These are phyloP conservation scores for Sycophaga agraensis DNA, from an alignment of 1,140 invertebrate genomes.

Conservation along the genomic window DNA sequence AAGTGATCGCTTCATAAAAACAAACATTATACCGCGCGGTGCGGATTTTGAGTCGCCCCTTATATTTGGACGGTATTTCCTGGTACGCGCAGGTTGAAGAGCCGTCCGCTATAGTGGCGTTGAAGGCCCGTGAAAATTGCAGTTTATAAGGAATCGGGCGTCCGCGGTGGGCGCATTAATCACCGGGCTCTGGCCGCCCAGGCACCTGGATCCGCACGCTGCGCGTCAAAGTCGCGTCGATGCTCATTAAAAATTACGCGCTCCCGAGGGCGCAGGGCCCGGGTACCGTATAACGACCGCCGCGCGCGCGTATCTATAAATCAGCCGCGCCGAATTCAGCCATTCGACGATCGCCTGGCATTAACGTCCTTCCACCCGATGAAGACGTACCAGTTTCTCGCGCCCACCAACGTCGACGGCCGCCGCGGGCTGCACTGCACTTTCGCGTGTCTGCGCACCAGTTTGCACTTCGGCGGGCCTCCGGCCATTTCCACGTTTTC, in stretches of 20 bases:
- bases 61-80: constrained; percentile 8
- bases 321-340: constrained; percentile 16
- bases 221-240: background rate
- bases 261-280: too few relatives aligned
- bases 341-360: constrained; percentile 7
- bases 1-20: constrained; percentile 17
- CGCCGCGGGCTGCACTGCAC: too few relatives aligned
- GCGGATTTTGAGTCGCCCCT: constrained; percentile 4
- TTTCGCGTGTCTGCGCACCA: too few relatives aligned
- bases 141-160: background rate
- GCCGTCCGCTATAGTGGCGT: background rate
- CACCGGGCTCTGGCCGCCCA: background rate
- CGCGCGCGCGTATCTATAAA: too few relatives aligned
- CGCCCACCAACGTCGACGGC: background rate
- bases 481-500: too few relatives aligned
- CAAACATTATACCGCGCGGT: constrained; percentile 14
- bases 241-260: constrained; percentile 14
- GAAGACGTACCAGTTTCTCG: constrained; percentile 14
- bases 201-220: too few relatives aligned
- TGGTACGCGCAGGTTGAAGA: background rate
- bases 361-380: constrained; percentile 9
- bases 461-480: too few relatives aligned
- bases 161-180: background rate
- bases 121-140: constrained; percentile 11
- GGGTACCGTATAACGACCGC: too few relatives aligned